phyloP scores from a whole-genome alignment of 64 coral and sea anemone species.

The Catalaphyllia jardinei region DNA sequence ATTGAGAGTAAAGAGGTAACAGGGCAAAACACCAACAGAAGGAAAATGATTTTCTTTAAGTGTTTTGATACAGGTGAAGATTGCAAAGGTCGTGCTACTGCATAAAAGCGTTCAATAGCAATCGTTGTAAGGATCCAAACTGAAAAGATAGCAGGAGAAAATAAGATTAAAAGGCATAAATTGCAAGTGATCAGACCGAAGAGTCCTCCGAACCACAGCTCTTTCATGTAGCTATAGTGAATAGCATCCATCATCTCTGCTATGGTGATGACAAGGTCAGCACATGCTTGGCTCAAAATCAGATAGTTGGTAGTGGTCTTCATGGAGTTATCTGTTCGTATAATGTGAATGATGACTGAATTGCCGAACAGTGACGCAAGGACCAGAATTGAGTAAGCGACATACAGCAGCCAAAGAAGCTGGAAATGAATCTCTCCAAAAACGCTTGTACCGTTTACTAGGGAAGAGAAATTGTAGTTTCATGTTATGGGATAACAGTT shows the following conservation, averaged over 20 bases:
- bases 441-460: background rate
- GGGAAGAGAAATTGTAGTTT: background rate
- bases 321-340: background rate
- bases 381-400: background rate
- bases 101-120: slow-evolving; percentile 8
- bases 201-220: background rate
- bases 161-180: background rate
- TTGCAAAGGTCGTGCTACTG: background rate
- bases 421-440: background rate
- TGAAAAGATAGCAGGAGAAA: background rate
- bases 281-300: slow-evolving; percentile 8
- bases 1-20: background rate
- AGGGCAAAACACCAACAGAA: background rate
- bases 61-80: background rate
- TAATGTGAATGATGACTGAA: slow-evolving; percentile 12
- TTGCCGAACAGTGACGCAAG: slow-evolving; percentile 9
- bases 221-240: background rate
- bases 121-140: background rate
- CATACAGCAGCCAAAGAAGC: background rate
- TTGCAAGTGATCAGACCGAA: background rate
- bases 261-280: background rate
- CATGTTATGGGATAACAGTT: too few relatives aligned
- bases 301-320: slow-evolving; percentile 11
- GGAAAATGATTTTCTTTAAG: background rate
- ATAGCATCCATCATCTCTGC: background rate